Percentiles rank a stretch among this genome's conserved stretches.
Evolutionary conservation across 2,113 vertebrate species (phyloP).

Genomic region (Oncorhynchus clarkii): DNA sequence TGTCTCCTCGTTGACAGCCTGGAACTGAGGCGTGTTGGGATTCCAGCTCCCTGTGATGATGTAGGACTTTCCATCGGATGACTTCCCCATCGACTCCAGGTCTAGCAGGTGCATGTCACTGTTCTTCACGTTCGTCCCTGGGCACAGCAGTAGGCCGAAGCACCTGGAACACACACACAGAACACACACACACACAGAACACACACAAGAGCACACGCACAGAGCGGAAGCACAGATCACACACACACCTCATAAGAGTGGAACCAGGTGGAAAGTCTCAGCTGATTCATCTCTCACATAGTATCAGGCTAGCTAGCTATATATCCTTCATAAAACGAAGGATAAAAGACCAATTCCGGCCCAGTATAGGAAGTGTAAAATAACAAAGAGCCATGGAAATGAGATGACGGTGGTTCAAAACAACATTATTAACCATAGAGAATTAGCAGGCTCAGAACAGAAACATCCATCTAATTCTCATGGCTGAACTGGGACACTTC

Average conservation of each 20-base stretch:
- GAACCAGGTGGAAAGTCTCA: conserved; percentile 22
- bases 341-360: conserved; percentile 30
- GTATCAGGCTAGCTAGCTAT: too few species aligned
- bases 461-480: conserved; percentile 35
- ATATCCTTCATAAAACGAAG: background rate
- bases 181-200: background rate
- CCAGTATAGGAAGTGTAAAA: conserved; percentile 18
- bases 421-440: conserved; percentile 48
- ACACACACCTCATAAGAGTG: conserved; percentile 5
- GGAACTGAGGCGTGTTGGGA: conserved; percentile 96
- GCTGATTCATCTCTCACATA: background rate
- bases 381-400: conserved; percentile 40
- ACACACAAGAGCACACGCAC: too few species aligned
- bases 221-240: too few species aligned
- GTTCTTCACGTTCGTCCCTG: conserved; percentile 93
- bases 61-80: conserved; percentile 97
- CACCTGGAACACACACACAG: conserved; percentile 76
- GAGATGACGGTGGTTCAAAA: background rate
- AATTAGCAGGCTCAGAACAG: conserved; percentile 25
- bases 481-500: conserved; percentile 32
- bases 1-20: conserved; percentile 96
- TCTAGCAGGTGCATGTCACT: conserved; percentile 97
- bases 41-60: conserved; percentile 99
- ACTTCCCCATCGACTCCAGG: conserved; percentile 99
- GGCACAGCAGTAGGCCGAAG: conserved; percentile 94